phyloP scores from a whole-genome alignment of 2,888 invertebrate species.

The Argynnis bischoffii region DNA sequence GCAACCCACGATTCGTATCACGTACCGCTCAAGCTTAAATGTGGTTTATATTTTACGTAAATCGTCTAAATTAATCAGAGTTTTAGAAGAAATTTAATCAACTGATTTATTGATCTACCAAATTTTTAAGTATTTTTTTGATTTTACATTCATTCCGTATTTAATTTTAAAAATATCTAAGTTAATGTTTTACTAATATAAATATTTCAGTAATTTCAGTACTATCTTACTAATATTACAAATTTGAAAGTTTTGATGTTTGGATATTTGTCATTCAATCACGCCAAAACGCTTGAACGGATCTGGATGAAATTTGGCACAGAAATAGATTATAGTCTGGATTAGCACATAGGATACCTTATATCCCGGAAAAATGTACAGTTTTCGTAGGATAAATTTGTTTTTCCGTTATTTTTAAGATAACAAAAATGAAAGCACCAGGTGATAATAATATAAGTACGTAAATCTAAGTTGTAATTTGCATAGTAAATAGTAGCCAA shows the following conservation, averaged over 20 bases:
- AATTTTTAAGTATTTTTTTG: not conserved
- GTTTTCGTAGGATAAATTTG: too few relatives aligned
- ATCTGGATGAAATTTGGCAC: too few relatives aligned
- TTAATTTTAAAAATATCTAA: too few relatives aligned
- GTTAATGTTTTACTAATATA: not conserved
- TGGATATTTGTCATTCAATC: too few relatives aligned
- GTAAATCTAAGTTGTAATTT: conserved; percentile 34
- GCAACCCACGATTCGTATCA: conserved; percentile 12
- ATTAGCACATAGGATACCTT: too few relatives aligned
- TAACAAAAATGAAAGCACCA: conserved; percentile 19
- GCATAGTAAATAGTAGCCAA: conserved; percentile 41
- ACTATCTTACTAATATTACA: too few relatives aligned
- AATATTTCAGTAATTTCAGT: too few relatives aligned
- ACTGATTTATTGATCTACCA: not conserved
- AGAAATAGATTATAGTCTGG: too few relatives aligned
- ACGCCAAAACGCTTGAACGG: too few relatives aligned
- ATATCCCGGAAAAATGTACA: too few relatives aligned
- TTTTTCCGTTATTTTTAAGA: not conserved
- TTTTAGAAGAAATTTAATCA: conserved; percentile 10
- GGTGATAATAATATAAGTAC: not conserved
- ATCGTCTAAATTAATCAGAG: conserved; percentile 13
- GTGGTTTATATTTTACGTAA: conserved; percentile 13
- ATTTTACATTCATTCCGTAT: not conserved
- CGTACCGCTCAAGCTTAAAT: conserved; percentile 14
- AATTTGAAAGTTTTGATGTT: too few relatives aligned